phyloP scores from a whole-genome alignment of 2,113 vertebrate genomes.

The Emydura subglobosa region DNA sequence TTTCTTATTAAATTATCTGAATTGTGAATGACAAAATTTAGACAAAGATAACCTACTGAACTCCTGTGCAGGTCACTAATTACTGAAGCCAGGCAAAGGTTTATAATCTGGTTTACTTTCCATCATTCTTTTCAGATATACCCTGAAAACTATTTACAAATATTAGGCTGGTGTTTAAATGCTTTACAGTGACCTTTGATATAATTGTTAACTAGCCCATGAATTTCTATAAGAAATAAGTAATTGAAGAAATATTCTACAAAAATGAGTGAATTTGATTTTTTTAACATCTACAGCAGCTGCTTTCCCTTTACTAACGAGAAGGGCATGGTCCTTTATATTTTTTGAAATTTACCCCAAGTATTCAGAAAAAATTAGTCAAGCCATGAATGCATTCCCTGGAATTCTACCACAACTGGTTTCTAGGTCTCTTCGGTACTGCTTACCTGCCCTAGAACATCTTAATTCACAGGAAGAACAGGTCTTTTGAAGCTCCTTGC shows the following conservation, averaged over 20 bases:
- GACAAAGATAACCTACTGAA: background rate
- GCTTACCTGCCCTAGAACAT: accelerated
- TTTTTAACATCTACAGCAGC: background rate
- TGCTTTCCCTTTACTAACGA: background rate
- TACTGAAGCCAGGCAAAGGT: background rate
- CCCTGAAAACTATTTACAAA: background rate
- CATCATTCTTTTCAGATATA: background rate
- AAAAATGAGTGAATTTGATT: background rate
- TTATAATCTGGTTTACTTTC: background rate
- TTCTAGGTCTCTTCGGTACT: background rate
- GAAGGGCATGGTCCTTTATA: background rate
- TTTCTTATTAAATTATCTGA: background rate
- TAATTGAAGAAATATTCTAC: background rate
- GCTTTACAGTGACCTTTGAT: accelerated
- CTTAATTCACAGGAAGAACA: background rate
- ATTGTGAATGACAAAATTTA: background rate
- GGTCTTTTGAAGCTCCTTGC: accelerated
- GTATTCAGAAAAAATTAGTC: background rate
- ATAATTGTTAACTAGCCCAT: background rate
- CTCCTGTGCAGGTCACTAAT: background rate
- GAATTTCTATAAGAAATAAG: background rate
- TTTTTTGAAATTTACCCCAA: background rate
- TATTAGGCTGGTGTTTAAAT: background rate
- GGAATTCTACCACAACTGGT: background rate
- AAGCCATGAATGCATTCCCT: accelerated